These are phyloP conservation scores for Phylloscopus trochilus DNA, from an alignment of 2,113 vertebrate genomes.

Conservation along the genomic window DNA sequence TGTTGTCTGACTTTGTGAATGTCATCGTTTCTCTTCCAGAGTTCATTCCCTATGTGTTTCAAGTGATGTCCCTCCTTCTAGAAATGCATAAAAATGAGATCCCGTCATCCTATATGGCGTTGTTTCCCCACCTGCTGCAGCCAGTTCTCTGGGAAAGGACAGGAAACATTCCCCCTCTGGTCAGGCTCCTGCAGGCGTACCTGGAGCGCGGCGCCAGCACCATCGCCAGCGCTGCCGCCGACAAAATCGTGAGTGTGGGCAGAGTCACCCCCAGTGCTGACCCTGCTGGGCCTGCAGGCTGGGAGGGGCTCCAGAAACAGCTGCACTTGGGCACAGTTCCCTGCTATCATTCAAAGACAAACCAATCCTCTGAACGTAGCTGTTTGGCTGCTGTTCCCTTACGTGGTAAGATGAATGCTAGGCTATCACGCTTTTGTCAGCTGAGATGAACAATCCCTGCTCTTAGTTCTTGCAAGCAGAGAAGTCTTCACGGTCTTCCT, in stretches of 20 bases:
- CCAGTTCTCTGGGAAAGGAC: constrained; percentile 94
- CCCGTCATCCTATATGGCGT: constrained; percentile 91
- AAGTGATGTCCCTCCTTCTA: constrained; percentile 98
- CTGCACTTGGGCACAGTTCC: background rate
- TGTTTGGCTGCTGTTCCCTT: background rate
- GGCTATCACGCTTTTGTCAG: background rate
- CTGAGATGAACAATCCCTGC: background rate
- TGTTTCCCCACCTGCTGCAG: constrained; percentile 96
- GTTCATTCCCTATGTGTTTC: constrained; percentile 98
- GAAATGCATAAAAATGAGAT: constrained; percentile 94
- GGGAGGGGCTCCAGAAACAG: background rate
- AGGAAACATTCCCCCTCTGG: constrained; percentile 95
- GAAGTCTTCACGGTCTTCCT: background rate
- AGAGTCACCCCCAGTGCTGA: background rate
- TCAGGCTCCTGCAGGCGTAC: constrained; percentile 94
- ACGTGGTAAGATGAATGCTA: background rate
- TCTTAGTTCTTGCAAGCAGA: background rate
- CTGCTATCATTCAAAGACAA: fast-evolving
- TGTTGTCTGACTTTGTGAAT: background rate
- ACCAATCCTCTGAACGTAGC: no score
- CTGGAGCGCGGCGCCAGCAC: constrained; percentile 85
- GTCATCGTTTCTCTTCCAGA: constrained; percentile 71
- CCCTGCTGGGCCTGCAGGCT: background rate
- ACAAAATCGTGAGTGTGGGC: constrained; percentile 87
- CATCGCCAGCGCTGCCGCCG: constrained; percentile 86